These are phyloP conservation scores for Anguilla megastoma DNA, from an alignment of 2,797 vertebrate species.

Conservation along the genomic window DNA sequence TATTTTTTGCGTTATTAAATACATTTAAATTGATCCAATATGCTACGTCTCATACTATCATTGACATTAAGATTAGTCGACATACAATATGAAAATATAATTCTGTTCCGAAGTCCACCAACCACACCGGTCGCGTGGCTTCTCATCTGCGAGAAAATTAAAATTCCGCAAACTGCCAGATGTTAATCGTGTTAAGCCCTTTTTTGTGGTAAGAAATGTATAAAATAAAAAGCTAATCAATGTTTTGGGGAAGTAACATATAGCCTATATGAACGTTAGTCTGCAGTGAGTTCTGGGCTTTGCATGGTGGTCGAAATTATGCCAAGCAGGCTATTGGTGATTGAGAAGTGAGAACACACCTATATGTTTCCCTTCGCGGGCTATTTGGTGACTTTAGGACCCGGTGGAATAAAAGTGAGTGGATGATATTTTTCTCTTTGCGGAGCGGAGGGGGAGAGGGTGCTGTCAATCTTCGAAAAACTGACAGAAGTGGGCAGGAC, in stretches of 20 bases:
- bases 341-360: conserved; percentile 3
- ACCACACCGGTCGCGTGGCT: background rate
- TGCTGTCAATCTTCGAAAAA: conserved; percentile 76
- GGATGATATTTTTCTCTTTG: conserved; percentile 73
- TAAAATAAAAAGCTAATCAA: background rate
- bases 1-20: background rate
- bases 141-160: background rate
- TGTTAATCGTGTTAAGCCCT: too few species aligned
- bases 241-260: background rate
- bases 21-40: background rate
- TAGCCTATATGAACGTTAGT: background rate
- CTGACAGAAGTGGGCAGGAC: conserved; percentile 73
- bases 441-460: conserved; percentile 47
- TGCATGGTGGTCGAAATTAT: background rate
- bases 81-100: background rate
- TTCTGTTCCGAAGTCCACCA: background rate
- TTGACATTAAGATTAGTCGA: background rate
- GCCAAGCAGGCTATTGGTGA: conserved; percentile 25
- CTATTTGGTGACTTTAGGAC: conserved; percentile 63
- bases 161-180: background rate
- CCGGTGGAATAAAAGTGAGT: conserved; percentile 64
- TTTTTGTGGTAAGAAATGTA: too few species aligned
- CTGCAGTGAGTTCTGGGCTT: background rate
- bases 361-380: background rate
- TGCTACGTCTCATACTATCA: background rate